These are phyloP conservation scores for Nephrotoma appendiculata DNA, from an alignment of 2,888 invertebrate species.

Conservation along the genomic window DNA sequence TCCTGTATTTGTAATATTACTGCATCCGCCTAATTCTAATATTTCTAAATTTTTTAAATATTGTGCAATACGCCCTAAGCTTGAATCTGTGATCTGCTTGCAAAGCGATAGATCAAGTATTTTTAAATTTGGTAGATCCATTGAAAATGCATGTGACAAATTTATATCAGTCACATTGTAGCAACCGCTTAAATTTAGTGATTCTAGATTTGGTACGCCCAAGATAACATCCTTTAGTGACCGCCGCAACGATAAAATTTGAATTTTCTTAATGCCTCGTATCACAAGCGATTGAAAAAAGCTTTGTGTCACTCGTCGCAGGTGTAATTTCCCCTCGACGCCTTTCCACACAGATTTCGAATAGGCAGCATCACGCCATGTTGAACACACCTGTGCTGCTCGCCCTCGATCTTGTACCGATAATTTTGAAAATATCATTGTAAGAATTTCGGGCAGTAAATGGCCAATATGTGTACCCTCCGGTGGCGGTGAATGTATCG, in stretches of 20 bases:
- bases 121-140: conserved; percentile 60
- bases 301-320: conserved; percentile 67
- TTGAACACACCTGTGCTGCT: conserved; percentile 76
- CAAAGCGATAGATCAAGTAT: conserved; percentile 79
- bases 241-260: conserved; percentile 71
- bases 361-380: conserved; percentile 88
- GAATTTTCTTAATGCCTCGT: conserved; percentile 76
- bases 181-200: conserved; percentile 82
- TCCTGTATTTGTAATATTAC: conserved; percentile 79
- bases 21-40: conserved; percentile 82
- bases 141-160: conserved; percentile 65
- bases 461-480: conserved; percentile 66
- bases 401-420: conserved; percentile 79
- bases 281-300: conserved; percentile 75
- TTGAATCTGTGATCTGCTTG: conserved; percentile 89
- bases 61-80: conserved; percentile 71
- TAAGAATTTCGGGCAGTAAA: conserved; percentile 83
- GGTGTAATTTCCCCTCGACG: conserved; percentile 80
- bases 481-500: conserved; percentile 34
- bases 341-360: conserved; percentile 88
- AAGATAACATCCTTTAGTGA: conserved; percentile 74
- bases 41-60: conserved; percentile 73
- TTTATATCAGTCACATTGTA: conserved; percentile 84
- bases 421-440: conserved; percentile 80
- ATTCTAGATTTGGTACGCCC: conserved; percentile 72